Percentiles rank a stretch among this genome's conserved stretches.
Evolutionary conservation across 2,888 invertebrate species (phyloP).

Genomic region (Aphodius sticticus): DNA sequence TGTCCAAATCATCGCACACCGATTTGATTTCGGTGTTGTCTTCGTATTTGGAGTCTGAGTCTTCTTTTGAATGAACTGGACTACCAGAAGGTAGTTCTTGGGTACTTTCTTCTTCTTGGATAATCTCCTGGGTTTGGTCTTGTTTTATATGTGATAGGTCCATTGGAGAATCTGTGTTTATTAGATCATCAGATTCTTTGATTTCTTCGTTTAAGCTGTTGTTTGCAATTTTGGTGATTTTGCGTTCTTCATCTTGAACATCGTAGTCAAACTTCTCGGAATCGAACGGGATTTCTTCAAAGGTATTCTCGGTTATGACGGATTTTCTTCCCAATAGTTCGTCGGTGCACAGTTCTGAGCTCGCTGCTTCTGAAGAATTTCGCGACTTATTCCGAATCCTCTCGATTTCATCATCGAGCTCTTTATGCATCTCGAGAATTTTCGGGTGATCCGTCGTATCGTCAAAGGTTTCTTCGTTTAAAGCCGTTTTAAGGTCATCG

Average conservation of each 20-base stretch:
- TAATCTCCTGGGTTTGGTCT: not conserved
- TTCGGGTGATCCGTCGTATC: not conserved
- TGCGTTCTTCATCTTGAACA: constrained; percentile 14
- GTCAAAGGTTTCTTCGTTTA: constrained; percentile 5
- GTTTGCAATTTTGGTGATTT: constrained; percentile 13
- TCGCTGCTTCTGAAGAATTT: not conserved
- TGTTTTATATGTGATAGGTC: not conserved
- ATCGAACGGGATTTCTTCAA: not conserved
- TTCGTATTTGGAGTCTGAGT: not conserved
- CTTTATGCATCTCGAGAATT: not conserved
- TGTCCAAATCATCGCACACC: not conserved
- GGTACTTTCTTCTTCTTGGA: not conserved
- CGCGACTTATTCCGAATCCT: not conserved
- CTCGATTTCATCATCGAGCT: not conserved
- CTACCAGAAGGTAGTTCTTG: not conserved
- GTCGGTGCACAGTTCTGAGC: not conserved
- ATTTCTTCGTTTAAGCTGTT: not conserved
- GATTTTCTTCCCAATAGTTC: constrained; percentile 26
- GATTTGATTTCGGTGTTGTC: not conserved
- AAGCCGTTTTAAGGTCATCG: not conserved
- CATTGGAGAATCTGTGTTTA: not conserved
- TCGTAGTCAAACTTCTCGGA: not conserved
- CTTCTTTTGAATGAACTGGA: not conserved
- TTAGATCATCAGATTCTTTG: not conserved
- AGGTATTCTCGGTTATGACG: constrained; percentile 25